Base-by-base conservation (phyloP, 2,797 vertebrate genomes). In the Epinephelus awoara region DNA sequence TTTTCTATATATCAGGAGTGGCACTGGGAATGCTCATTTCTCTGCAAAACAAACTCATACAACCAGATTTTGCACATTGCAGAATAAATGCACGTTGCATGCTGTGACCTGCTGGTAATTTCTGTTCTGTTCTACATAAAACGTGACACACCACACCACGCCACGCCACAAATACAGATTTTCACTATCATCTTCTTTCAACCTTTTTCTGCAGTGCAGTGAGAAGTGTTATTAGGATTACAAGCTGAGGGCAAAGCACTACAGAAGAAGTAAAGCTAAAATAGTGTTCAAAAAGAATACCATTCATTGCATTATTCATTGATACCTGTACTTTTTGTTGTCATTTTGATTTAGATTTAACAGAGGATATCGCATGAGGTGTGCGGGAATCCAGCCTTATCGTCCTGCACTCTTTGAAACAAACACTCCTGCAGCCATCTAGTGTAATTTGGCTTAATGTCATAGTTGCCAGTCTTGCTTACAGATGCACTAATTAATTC, bases 231-330 rank as follows among this genome's bases (percentile, higher is more conserved):
- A 42, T 75, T 72, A 29, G 46, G 21, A 64, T 77, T 56, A 40
- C 46, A 68, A 44, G 8, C 61, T 61, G 29, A 62, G 38, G 9
- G 17, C 19, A 67, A 65, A 51, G 50, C 18, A 65, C 46, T 1
- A 14, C 42, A 72, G 17, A 81, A 47, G 49, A 68, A 58, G 29
- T 42, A 38, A 46, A 65, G 38, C 10, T 46, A 44, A 75, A 73
- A 25, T 17, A 40, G 51, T 34, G 13, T 64, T 59, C 10, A 49
- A 29, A 76, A 81, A 50, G 46, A 58, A 75, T 38, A 49, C n/a
- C 21, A 72, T 83, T 82, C 56, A 3, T 21, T 85, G 44, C 70
- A 88, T 87, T 82, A 80, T 78, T 87, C 25, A 87, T 61, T 50
- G 11, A 84, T 75, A 80, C 72, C 64, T 79, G 49, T 57, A 58